These are phyloP conservation scores for Platanista minor DNA, from an alignment of 2,113 vertebrate species.

Conservation along the genomic window DNA sequence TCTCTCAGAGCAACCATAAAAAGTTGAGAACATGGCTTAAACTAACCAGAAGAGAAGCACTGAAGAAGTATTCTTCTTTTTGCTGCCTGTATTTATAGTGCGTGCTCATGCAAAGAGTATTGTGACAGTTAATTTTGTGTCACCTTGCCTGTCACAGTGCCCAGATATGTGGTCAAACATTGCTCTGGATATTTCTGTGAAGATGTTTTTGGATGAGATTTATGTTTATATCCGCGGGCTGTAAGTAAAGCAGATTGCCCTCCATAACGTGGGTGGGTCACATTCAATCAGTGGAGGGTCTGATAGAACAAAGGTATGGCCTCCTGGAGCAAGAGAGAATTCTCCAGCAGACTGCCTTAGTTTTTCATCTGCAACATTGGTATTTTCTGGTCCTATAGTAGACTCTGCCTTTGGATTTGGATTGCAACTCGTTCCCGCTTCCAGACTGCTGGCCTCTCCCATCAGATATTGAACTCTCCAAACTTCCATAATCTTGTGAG, in stretches of 20 bases:
- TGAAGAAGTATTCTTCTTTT: accelerated
- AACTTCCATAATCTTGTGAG: background rate
- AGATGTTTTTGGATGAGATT: background rate
- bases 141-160: background rate
- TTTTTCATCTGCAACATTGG: accelerated
- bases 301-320: background rate
- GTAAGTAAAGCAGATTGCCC: background rate
- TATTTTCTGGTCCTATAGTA: background rate
- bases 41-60: background rate
- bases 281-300: background rate
- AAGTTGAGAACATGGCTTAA: background rate
- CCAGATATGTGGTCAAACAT: background rate
- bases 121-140: background rate
- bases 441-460: background rate
- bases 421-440: background rate
- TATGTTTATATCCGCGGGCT: background rate
- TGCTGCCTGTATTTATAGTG: accelerated
- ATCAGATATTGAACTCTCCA: background rate
- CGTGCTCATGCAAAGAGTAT: background rate
- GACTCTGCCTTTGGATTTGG: background rate
- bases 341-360: background rate
- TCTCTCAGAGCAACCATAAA: background rate
- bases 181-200: background rate
- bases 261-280: background rate
- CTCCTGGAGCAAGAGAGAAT: background rate